Percentiles rank a stretch among this genome's conserved stretches.
Evolutionary conservation across 2,888 invertebrate species (phyloP).

Genomic region (Leptopilina myrica): DNA sequence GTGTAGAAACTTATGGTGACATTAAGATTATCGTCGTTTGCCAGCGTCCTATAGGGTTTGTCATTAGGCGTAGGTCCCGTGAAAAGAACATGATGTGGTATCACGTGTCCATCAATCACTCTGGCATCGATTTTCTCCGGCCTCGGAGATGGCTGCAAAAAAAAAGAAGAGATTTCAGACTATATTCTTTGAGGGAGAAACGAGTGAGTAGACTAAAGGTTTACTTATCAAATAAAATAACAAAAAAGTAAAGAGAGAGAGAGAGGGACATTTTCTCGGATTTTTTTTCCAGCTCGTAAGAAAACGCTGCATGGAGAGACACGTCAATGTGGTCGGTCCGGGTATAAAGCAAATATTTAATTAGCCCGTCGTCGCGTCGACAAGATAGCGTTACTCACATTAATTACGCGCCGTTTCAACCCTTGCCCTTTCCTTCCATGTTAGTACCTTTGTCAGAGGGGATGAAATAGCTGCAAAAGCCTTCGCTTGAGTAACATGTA

Average conservation of each 20-base stretch:
- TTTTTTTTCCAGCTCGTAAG: background rate
- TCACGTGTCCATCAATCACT: slow-evolving; percentile 93
- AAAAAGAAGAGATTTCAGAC: slow-evolving; percentile 26
- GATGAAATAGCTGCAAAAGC: slow-evolving; percentile 43
- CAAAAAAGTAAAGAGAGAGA: background rate
- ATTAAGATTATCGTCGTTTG: slow-evolving; percentile 89
- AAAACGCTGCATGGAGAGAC: no score
- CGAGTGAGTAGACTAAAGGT: background rate
- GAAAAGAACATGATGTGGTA: slow-evolving; percentile 91
- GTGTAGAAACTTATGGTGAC: slow-evolving; percentile 89
- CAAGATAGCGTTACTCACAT: slow-evolving; percentile 55
- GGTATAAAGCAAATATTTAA: slow-evolving; percentile 62
- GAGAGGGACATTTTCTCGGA: background rate
- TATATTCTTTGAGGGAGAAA: background rate
- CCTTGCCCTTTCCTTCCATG: slow-evolving; percentile 52
- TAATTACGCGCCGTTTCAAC: slow-evolving; percentile 61
- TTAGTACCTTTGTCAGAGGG: slow-evolving; percentile 46
- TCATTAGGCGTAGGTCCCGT: slow-evolving; percentile 88
- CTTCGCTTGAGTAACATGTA: slow-evolving; percentile 53
- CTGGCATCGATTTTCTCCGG: slow-evolving; percentile 88
- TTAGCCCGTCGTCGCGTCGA: slow-evolving; percentile 58
- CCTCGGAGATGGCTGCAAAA: slow-evolving; percentile 81
- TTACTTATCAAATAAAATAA: background rate
- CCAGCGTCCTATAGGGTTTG: slow-evolving; percentile 87
- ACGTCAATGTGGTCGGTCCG: slow-evolving; percentile 24